Evolutionary conservation across 1,140 invertebrate species (phyloP).

Genomic region (Druon quercuslanigerum): DNA sequence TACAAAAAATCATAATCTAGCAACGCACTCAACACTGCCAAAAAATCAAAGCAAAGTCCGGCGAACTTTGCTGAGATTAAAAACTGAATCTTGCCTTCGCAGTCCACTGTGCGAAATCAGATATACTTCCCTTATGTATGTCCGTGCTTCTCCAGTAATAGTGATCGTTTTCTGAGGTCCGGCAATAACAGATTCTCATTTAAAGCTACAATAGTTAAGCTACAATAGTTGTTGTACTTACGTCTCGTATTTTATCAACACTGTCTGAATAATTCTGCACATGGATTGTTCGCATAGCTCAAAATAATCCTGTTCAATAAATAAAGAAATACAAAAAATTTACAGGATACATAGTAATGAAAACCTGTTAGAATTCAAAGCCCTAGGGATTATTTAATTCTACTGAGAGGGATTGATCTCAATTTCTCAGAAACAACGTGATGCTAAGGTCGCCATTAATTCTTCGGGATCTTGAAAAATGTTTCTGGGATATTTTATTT

Average conservation of each 20-base stretch:
- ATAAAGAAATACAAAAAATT: conserved; percentile 30
- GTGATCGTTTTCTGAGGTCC: conserved; percentile 57
- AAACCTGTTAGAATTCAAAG: background rate
- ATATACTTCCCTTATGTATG: conserved; percentile 3
- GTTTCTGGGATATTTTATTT: conserved; percentile 9
- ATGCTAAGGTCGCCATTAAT: conserved; percentile 5
- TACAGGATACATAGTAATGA: background rate
- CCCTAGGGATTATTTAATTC: too few relatives aligned
- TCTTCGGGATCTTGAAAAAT: conserved; percentile 18
- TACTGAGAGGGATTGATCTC: conserved; percentile 3
- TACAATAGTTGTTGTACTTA: conserved; percentile 76
- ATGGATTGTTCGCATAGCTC: conserved; percentile 44
- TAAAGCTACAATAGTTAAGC: conserved; percentile 57
- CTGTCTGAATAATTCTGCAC: conserved; percentile 59
- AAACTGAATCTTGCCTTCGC: conserved; percentile 16
- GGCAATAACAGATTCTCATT: conserved; percentile 71
- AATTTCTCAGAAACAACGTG: conserved; percentile 22
- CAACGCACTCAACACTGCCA: conserved; percentile 38
- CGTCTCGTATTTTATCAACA: conserved; percentile 71
- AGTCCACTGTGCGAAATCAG: conserved; percentile 6
- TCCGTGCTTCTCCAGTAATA: conserved; percentile 18
- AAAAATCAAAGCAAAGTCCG: conserved; percentile 28
- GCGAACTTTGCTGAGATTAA: conserved; percentile 12
- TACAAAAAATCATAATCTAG: conserved; percentile 3
- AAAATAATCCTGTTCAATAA: background rate